Evolutionary conservation across 2,888 invertebrate species (phyloP).

Genomic region (Neocrepidodera transversa): DNA sequence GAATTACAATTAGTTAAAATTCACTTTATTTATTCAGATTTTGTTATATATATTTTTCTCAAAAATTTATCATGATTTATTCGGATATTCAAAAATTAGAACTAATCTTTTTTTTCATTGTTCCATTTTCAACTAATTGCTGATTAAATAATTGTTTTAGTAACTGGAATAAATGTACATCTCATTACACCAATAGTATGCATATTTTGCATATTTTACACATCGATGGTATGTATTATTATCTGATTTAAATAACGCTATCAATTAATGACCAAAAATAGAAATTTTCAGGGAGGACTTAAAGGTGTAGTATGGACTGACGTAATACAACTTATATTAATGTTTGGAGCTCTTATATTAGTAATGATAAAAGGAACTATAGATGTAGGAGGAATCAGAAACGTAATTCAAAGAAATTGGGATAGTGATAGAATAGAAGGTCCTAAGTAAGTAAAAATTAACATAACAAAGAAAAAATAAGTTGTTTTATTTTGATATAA

Average conservation of each 20-base stretch:
- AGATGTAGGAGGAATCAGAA: slow-evolving; percentile 69
- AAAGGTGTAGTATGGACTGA: slow-evolving; percentile 86
- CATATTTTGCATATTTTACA: slow-evolving; percentile 91
- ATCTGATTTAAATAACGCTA: too few species aligned
- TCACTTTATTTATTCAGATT: too few species aligned
- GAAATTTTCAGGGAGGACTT: slow-evolving; percentile 70
- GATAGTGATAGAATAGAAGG: slow-evolving; percentile 73
- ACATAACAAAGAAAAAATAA: neutral
- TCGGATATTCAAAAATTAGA: too few species aligned
- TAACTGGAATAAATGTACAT: slow-evolving; percentile 83
- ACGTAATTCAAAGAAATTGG: slow-evolving; percentile 68
- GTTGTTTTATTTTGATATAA: too few species aligned
- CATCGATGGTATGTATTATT: slow-evolving; percentile 72
- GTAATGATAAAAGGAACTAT: slow-evolving; percentile 72
- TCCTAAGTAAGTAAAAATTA: slow-evolving; percentile 67
- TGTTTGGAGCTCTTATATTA: slow-evolving; percentile 74
- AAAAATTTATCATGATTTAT: too few species aligned
- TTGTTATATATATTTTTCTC: too few species aligned
- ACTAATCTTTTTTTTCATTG: too few species aligned
- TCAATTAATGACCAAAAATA: slow-evolving; percentile 42
- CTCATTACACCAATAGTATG: slow-evolving; percentile 81
- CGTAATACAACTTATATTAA: slow-evolving; percentile 75
- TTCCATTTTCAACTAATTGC: too few species aligned
- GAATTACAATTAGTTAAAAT: too few species aligned
- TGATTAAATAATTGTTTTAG: too few species aligned